Percentiles rank a stretch among this genome's conserved stretches.
These are phyloP conservation scores for Peromyscus leucopus DNA, from an alignment of 2,113 vertebrate genomes.

Conservation along the genomic window DNA sequence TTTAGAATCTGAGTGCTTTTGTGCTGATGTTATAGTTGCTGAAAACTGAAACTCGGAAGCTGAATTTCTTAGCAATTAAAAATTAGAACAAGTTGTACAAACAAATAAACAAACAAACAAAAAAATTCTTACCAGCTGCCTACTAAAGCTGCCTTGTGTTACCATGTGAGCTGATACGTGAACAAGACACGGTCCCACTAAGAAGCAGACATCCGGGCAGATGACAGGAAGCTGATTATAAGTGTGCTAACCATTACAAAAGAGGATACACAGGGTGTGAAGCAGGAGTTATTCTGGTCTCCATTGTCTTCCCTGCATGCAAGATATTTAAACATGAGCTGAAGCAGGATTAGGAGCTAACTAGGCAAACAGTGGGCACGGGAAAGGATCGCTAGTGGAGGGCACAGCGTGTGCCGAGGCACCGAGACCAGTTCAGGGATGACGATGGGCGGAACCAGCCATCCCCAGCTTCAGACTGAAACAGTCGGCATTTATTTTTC, in stretches of 20 bases:
- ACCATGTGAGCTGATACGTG: background rate
- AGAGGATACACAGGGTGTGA: background rate
- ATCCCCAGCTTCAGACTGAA: background rate
- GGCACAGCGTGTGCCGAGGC: background rate
- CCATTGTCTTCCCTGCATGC: background rate
- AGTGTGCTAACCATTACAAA: background rate
- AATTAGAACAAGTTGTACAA: background rate
- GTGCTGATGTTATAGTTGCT: background rate
- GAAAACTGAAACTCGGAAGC: constrained; percentile 31
- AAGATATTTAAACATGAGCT: background rate
- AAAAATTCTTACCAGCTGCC: background rate
- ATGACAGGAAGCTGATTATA: background rate
- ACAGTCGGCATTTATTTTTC: background rate
- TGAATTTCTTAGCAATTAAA: constrained; percentile 17
- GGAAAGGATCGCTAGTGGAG: background rate
- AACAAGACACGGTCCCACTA: background rate
- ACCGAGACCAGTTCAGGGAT: background rate
- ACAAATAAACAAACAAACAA: background rate
- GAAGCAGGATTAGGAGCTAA: background rate
- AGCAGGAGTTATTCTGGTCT: background rate
- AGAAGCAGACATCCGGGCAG: background rate
- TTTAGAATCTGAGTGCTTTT: constrained; percentile 25
- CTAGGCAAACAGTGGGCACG: background rate
- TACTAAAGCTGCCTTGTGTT: background rate
- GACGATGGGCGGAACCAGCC: background rate